Percentiles rank a stretch among this genome's conserved stretches.
These are phyloP conservation scores for Kryptolebias ocellatus DNA, from an alignment of 2,797 vertebrate species.

Conservation along the genomic window DNA sequence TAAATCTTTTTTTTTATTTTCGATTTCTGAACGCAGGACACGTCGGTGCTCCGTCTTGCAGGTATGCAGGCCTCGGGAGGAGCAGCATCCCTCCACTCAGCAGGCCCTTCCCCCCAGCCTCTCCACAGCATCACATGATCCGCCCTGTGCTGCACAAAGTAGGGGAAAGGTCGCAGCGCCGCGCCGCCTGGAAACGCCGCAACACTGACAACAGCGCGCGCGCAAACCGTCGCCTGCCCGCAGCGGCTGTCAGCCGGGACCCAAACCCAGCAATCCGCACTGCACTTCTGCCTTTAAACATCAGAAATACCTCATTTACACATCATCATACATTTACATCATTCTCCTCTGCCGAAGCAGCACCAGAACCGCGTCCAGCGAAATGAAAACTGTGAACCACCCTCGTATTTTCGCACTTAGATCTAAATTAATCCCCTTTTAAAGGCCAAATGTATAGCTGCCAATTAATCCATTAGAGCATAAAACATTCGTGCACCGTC, in stretches of 20 bases:
- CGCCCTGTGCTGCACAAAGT: slow-evolving; percentile 76
- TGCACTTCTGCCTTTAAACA: neutral
- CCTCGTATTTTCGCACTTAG: neutral
- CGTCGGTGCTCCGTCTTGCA: slow-evolving; percentile 24
- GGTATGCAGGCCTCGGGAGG: slow-evolving; percentile 10
- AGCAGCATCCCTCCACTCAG: slow-evolving; percentile 30
- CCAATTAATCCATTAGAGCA: neutral
- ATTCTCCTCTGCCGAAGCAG: neutral
- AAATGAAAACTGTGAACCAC: too few species aligned
- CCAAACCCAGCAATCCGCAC: neutral
- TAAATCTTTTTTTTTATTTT: neutral
- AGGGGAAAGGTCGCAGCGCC: slow-evolving; percentile 83
- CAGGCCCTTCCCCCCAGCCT: slow-evolving; percentile 66
- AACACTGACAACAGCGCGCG: slow-evolving; percentile 15
- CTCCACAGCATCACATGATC: slow-evolving; percentile 78
- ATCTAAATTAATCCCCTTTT: neutral
- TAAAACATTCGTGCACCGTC: slow-evolving; percentile 17
- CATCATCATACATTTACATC: too few species aligned
- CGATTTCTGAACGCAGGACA: slow-evolving; percentile 46
- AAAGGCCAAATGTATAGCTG: neutral
- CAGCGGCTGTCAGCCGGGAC: neutral
- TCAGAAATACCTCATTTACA: too few species aligned
- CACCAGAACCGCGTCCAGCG: neutral
- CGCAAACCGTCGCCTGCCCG: neutral
- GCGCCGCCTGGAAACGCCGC: slow-evolving; percentile 51